phyloP scores from a whole-genome alignment of 2,113 vertebrate genomes.

The Anhinga rufa region DNA sequence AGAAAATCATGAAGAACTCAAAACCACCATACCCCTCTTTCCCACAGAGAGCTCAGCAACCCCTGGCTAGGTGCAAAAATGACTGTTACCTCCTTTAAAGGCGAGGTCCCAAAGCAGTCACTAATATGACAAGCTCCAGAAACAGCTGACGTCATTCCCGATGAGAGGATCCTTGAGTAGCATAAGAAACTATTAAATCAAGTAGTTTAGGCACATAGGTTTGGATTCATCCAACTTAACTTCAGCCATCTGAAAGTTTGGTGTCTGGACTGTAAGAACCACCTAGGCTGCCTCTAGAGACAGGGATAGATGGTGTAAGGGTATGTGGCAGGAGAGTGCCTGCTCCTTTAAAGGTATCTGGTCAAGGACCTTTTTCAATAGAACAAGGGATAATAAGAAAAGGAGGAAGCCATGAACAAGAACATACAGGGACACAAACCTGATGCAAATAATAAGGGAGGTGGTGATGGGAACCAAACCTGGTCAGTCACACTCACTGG shows the following conservation, averaged over 20 bases:
- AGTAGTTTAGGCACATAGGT: not conserved
- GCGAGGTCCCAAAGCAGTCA: not conserved
- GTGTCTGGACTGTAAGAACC: not conserved
- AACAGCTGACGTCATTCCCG: not conserved
- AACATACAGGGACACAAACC: not conserved
- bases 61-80: not conserved
- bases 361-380: not conserved
- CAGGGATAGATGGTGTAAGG: not conserved
- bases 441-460: not conserved
- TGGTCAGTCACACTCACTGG: not conserved
- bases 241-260: not conserved
- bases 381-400: not conserved
- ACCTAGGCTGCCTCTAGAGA: not conserved
- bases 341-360: not conserved
- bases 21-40: not conserved
- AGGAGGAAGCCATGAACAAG: not conserved
- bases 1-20: not conserved
- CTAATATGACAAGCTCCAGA: not conserved
- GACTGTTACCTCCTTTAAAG: not conserved
- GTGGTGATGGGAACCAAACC: not conserved
- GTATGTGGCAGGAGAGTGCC: not conserved
- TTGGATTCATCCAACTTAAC: not conserved
- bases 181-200: not conserved
- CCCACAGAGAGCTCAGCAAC: not conserved
- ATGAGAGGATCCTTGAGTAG: not conserved